These are phyloP conservation scores for Melitaea athalia DNA, from an alignment of 2,888 invertebrate species.

Conservation along the genomic window DNA sequence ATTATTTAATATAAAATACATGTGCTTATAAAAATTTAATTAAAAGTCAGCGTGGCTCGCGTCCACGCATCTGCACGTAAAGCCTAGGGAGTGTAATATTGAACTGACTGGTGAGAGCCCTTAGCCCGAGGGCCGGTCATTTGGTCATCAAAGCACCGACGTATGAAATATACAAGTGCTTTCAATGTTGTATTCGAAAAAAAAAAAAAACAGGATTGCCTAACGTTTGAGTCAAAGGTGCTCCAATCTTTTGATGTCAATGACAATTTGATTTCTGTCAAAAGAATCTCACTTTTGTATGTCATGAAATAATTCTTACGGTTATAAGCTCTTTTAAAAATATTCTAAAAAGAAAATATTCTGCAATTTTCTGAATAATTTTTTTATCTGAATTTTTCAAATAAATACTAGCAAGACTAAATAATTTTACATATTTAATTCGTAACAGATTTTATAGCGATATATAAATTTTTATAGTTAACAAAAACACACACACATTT, in stretches of 20 bases:
- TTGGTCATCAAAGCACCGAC: conserved; percentile 54
- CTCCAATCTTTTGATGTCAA: conserved; percentile 43
- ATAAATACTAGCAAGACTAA: not conserved
- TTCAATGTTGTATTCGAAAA: conserved; percentile 43
- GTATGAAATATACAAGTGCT: conserved; percentile 46
- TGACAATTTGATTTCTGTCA: conserved; percentile 28
- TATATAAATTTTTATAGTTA: too few relatives aligned
- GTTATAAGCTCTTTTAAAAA: not conserved
- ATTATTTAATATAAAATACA: conserved; percentile 14
- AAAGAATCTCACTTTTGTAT: conserved; percentile 13
- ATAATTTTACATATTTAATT: too few relatives aligned
- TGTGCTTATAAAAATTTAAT: conserved; percentile 29
- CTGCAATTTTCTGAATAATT: not conserved
- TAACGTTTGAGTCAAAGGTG: conserved; percentile 43
- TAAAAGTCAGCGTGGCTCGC: conserved; percentile 16
- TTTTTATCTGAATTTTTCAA: not conserved
- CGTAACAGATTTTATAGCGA: too few relatives aligned
- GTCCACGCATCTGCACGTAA: conserved; percentile 30
- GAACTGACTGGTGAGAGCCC: conserved; percentile 50
- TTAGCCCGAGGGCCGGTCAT: conserved; percentile 52
- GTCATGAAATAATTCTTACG: not conserved
- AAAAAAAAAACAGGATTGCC: conserved; percentile 44
- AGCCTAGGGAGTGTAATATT: conserved; percentile 36
- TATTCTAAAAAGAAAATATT: not conserved
- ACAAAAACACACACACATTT: not conserved